Conservation (phyloP, 2,888 invertebrate genomes). For the Eilema depressum region DNA sequence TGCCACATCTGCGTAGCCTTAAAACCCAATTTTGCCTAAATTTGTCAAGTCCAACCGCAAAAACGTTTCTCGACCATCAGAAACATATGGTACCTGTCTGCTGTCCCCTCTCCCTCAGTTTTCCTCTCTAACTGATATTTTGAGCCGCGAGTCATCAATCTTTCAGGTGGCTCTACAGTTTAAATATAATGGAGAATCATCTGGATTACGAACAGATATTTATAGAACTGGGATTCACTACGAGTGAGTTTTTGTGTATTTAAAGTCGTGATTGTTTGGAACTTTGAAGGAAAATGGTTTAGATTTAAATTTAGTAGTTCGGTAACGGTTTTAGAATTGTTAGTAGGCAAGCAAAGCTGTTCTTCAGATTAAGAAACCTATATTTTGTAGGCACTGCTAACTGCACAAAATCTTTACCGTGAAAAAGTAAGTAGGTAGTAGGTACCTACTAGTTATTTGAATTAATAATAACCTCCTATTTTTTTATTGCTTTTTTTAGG, state of each 20-base stretch:
- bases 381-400: background rate
- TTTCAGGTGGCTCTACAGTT: conserved; percentile 77
- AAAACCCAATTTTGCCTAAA: conserved; percentile 59
- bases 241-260: conserved; percentile 28
- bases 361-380: no score
- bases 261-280: conserved; percentile 10
- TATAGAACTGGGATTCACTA: conserved; percentile 36
- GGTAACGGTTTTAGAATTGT: background rate
- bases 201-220: conserved; percentile 37
- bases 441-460: no score
- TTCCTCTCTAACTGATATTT: conserved; percentile 72
- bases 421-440: background rate
- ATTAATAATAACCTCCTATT: no score
- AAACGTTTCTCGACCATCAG: conserved; percentile 58
- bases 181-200: conserved; percentile 52
- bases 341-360: no score
- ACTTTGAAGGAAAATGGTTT: background rate
- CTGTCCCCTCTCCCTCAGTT: conserved; percentile 52
- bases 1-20: conserved; percentile 49
- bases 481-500: no score
- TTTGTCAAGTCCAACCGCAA: conserved; percentile 34
- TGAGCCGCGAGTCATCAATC: conserved; percentile 78
- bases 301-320: background rate
- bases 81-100: conserved; percentile 74
- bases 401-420: background rate